Percentiles rank a stretch among this genome's conserved stretches.
Evolutionary conservation across 2,113 vertebrate genomes (phyloP).

Genomic region (Psammodynastes pulverulentus): DNA sequence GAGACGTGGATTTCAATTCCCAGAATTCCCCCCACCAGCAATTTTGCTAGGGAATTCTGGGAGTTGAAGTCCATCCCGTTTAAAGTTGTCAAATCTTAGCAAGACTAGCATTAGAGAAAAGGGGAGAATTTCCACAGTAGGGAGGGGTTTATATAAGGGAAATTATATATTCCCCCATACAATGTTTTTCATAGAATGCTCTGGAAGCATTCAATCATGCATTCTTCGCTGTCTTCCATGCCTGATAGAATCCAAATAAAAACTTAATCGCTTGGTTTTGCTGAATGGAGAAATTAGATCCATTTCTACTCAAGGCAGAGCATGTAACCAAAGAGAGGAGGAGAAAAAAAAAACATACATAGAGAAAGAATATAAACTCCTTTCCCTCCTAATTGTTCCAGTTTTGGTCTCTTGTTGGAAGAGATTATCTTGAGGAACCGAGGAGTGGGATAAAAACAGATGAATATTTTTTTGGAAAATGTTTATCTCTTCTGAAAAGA

Average conservation of each 20-base stretch:
- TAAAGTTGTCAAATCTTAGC: background rate
- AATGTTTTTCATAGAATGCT: background rate
- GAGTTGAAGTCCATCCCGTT: background rate
- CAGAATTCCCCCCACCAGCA: background rate
- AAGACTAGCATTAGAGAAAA: background rate
- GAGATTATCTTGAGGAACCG: background rate
- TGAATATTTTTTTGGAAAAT: background rate
- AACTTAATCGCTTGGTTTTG: background rate
- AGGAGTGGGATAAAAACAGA: background rate
- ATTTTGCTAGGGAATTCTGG: background rate
- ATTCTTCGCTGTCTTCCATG: background rate
- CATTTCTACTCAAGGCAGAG: background rate
- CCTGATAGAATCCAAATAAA: background rate
- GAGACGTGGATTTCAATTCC: background rate
- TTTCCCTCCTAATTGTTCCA: background rate
- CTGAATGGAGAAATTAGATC: background rate
- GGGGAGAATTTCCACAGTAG: background rate
- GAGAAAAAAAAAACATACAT: background rate
- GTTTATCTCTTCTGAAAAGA: background rate
- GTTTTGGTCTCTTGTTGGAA: background rate
- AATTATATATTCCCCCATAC: background rate
- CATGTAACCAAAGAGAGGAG: background rate
- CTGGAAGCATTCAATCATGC: background rate
- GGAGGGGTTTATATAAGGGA: background rate
- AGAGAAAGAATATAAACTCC: background rate